Percentiles rank a stretch among this genome's conserved stretches.
phyloP scores from a whole-genome alignment of 1,140 invertebrate genomes.

The Zaprionus ghesquierei region DNA sequence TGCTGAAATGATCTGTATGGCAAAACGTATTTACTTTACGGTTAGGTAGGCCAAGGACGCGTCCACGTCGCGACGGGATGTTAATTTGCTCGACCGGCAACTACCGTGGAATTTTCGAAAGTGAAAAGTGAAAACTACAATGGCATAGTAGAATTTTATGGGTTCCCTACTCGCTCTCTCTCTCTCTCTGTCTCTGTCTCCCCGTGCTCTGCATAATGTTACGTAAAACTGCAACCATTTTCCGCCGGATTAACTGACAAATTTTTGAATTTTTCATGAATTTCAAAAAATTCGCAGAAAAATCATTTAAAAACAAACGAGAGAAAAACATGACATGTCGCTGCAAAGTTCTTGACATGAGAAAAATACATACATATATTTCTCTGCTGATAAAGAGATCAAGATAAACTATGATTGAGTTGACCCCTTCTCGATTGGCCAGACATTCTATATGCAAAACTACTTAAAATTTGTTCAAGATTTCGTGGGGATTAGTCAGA shows the following conservation, averaged over 20 bases:
- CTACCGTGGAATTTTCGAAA: slow-evolving; percentile 75
- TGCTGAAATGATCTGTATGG: slow-evolving; percentile 48
- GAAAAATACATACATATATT: not conserved
- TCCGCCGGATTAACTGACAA: slow-evolving; percentile 37
- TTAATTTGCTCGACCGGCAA: slow-evolving; percentile 57
- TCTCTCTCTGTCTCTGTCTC: not conserved
- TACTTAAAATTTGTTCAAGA: not conserved
- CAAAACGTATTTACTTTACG: not conserved
- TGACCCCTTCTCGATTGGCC: not conserved
- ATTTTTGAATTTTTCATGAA: slow-evolving; percentile 45
- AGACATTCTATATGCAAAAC: not conserved
- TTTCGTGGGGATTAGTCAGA: slow-evolving; percentile 58
- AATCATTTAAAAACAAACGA: slow-evolving; percentile 56
- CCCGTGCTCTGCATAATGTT: slow-evolving; percentile 76
- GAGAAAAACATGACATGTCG: not conserved
- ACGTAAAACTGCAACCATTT: slow-evolving; percentile 63
- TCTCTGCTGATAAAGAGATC: not conserved
- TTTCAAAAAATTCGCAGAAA: slow-evolving; percentile 55
- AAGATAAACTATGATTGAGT: not conserved
- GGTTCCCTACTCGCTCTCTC: not conserved
- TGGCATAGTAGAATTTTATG: slow-evolving; percentile 24
- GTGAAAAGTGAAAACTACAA: slow-evolving; percentile 78
- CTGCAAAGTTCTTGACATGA: not conserved
- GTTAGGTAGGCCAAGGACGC: slow-evolving; percentile 69
- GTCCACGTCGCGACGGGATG: slow-evolving; percentile 49